Evolutionary conservation across 2,888 invertebrate species (phyloP).

Genomic region (Oligia latruncula): DNA sequence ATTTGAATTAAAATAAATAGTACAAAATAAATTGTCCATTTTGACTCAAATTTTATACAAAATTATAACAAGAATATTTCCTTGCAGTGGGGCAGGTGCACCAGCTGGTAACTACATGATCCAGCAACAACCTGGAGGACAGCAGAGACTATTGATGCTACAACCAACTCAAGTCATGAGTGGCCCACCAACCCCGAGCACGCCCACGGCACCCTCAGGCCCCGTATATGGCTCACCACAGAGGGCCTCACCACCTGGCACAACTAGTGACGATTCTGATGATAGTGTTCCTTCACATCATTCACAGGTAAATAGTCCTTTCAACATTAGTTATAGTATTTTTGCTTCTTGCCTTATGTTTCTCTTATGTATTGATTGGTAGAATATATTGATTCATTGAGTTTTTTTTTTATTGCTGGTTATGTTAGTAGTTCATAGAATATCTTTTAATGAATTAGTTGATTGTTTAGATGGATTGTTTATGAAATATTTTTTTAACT

Average conservation of each 20-base stretch:
- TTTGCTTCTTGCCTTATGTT: background rate
- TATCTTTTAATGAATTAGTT: background rate
- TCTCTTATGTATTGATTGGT: background rate
- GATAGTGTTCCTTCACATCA: conserved; percentile 93
- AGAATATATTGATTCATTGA: background rate
- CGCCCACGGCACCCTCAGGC: conserved; percentile 81
- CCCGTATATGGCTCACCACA: conserved; percentile 90
- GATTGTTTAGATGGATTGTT: conserved; percentile 21
- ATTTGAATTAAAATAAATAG: background rate
- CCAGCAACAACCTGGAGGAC: conserved; percentile 90
- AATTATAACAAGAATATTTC: conserved; percentile 31
- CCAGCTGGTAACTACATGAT: conserved; percentile 91
- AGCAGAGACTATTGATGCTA: conserved; percentile 89
- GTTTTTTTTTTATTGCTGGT: conserved; percentile 11
- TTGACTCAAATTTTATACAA: background rate
- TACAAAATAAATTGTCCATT: background rate
- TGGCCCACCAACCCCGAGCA: conserved; percentile 85
- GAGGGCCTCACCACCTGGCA: conserved; percentile 92
- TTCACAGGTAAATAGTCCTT: conserved; percentile 80
- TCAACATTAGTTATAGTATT: background rate
- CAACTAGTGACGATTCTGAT: conserved; percentile 96
- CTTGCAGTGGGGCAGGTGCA: conserved; percentile 86
- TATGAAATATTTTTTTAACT: background rate
- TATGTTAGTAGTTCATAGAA: background rate
- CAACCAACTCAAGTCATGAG: conserved; percentile 89